Evolutionary conservation across 2,113 vertebrate species (phyloP).

Genomic region (Cephalopterus ornatus): DNA sequence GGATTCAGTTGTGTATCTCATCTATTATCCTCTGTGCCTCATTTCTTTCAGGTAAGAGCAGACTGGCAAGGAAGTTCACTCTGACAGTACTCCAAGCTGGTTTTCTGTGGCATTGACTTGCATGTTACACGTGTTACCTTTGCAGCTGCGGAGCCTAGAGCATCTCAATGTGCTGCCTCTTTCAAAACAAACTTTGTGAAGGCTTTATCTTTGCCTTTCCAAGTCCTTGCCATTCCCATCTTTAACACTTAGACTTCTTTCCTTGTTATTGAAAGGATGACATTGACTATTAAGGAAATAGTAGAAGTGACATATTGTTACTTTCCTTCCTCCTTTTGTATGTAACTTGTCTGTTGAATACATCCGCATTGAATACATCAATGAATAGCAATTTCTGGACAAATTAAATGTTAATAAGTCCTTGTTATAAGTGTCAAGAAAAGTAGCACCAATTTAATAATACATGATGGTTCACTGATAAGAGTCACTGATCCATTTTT

Average conservation of each 20-base stretch:
- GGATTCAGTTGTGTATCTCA: not conserved
- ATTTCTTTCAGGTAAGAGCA: not conserved
- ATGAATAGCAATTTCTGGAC: not conserved
- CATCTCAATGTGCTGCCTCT: not conserved
- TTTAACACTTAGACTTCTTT: not conserved
- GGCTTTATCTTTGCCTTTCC: not conserved
- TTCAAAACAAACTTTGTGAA: not conserved
- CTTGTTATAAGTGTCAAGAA: not conserved
- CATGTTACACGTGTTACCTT: fast-evolving
- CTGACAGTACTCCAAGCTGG: not conserved
- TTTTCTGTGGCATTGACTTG: not conserved
- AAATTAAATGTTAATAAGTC: not conserved
- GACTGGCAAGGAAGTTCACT: not conserved
- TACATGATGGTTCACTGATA: not conserved
- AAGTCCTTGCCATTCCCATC: not conserved
- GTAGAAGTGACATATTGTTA: not conserved
- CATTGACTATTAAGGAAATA: not conserved
- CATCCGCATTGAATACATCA: not conserved
- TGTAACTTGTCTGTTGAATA: not conserved
- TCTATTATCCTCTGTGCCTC: not conserved
- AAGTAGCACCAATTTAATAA: not conserved
- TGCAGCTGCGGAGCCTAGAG: not conserved
- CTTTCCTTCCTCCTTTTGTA: not conserved
- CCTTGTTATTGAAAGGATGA: not conserved
- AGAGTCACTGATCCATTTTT: not conserved